These are phyloP conservation scores for Gadopsis marmoratus DNA, from an alignment of 2,797 vertebrate genomes.

Conservation along the genomic window DNA sequence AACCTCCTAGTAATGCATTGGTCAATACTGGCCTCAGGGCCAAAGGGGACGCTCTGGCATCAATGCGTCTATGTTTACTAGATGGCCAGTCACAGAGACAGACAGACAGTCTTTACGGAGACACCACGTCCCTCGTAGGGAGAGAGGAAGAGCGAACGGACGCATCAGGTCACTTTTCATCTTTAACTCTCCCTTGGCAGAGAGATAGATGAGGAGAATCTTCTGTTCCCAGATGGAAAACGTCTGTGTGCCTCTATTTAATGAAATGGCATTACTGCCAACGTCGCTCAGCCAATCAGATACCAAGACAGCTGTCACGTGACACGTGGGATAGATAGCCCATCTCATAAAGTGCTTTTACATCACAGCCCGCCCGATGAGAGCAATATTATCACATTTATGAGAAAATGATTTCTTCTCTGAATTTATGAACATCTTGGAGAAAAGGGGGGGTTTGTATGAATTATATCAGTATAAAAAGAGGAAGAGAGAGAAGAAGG, in stretches of 20 bases:
- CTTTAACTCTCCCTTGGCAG: constrained; percentile 67
- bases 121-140: constrained; percentile 51
- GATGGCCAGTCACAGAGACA: constrained; percentile 61
- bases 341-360: constrained; percentile 82
- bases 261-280: constrained; percentile 71
- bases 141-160: constrained; percentile 36
- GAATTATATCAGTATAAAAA: constrained; percentile 73
- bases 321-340: constrained; percentile 69
- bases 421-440: constrained; percentile 81
- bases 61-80: constrained; percentile 74
- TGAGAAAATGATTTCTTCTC: constrained; percentile 86
- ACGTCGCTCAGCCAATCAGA: constrained; percentile 65
- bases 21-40: constrained; percentile 72
- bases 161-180: constrained; percentile 69
- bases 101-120: constrained; percentile 59
- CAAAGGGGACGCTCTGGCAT: constrained; percentile 52
- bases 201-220: constrained; percentile 56
- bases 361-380: constrained; percentile 75
- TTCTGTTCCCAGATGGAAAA: constrained; percentile 57
- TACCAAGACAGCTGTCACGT: constrained; percentile 61
- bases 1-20: constrained; percentile 68
- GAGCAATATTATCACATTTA: constrained; percentile 86
- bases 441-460: constrained; percentile 67
- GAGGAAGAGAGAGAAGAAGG: constrained; percentile 46
- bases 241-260: constrained; percentile 64